These are phyloP conservation scores for Aldabrachelys gigantea DNA, from an alignment of 2,113 vertebrate genomes.

Conservation along the genomic window DNA sequence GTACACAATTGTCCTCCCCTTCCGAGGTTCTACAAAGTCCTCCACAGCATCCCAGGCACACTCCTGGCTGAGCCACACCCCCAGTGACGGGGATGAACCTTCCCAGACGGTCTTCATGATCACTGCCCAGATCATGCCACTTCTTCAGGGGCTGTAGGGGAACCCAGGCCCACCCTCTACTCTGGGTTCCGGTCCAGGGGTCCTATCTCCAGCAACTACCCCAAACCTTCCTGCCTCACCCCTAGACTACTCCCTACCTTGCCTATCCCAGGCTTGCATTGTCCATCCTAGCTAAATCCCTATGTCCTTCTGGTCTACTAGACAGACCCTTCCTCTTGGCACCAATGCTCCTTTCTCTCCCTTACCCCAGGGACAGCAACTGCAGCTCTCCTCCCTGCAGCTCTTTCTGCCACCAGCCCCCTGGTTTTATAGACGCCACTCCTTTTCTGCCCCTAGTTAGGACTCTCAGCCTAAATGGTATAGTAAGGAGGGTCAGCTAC, in stretches of 20 bases:
- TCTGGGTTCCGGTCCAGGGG: not conserved
- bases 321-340: not conserved
- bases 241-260: not conserved
- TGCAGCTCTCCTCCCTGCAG: not conserved
- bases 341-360: not conserved
- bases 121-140: not conserved
- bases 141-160: not conserved
- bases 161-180: not conserved
- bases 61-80: not conserved
- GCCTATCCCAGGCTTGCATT: not conserved
- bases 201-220: not conserved
- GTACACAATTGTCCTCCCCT: not conserved
- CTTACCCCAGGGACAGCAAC: not conserved
- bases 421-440: not conserved
- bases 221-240: not conserved
- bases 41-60: not conserved
- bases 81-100: not conserved
- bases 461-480: not conserved
- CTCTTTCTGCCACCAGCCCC: not conserved
- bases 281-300: not conserved
- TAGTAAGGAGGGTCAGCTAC: not conserved
- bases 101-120: too few relatives aligned
- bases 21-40: not conserved
- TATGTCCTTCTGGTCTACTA: not conserved
- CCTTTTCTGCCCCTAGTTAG: not conserved